Evolutionary conservation across 2,797 vertebrate genomes (phyloP).

Genomic region (Girardinus metallicus): DNA sequence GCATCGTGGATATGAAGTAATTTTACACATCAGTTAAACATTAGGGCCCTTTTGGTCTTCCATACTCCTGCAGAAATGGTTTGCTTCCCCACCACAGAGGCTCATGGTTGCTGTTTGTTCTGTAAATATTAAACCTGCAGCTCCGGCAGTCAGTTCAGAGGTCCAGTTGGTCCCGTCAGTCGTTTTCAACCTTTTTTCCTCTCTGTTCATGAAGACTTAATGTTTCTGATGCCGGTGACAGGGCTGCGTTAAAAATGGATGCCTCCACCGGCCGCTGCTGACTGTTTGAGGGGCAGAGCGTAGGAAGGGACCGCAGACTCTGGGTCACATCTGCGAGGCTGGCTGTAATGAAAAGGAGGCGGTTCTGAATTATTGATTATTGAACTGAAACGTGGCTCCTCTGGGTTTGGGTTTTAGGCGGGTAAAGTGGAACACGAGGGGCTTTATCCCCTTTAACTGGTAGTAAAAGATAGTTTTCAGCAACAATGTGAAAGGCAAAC

Average conservation of each 20-base stretch:
- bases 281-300: constrained; percentile 22
- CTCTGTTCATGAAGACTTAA: constrained; percentile 6
- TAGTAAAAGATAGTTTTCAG: background rate
- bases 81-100: background rate
- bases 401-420: constrained; percentile 33
- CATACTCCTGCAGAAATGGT: background rate
- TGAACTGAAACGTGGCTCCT: constrained; percentile 76
- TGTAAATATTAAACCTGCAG: constrained; percentile 59
- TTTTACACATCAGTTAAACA: background rate
- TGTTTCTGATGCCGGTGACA: constrained; percentile 58
- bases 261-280: constrained; percentile 61
- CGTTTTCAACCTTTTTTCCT: constrained; percentile 1
- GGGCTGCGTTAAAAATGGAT: constrained; percentile 77
- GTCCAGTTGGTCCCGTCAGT: background rate
- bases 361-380: constrained; percentile 83
- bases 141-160: background rate
- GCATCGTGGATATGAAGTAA: background rate
- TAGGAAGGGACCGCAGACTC: constrained; percentile 37
- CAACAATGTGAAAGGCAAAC: background rate
- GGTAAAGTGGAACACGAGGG: constrained; percentile 3
- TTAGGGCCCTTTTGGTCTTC: background rate
- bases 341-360: constrained; percentile 71
- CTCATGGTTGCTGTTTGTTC: constrained; percentile 56
- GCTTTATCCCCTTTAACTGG: background rate
- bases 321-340: constrained; percentile 76